A percentile compares a stretch with the other conserved stretches of the same genome.
phyloP scores from a whole-genome alignment of 2,797 vertebrate genomes.

The Gymnopithys bicolor region DNA sequence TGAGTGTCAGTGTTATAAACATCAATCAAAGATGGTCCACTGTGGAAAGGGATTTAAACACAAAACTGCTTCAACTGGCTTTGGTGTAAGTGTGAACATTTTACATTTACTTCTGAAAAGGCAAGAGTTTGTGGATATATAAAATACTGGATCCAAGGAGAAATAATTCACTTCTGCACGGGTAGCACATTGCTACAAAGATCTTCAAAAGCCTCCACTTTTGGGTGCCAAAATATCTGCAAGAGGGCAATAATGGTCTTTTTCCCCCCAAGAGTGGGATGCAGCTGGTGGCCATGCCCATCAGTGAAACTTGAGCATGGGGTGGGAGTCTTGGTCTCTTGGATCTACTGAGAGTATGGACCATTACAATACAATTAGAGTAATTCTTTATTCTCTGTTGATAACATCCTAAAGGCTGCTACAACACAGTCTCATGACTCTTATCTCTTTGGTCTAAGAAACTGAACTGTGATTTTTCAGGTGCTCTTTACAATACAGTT shows the following conservation, averaged over 20 bases:
- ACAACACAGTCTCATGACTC: neutral
- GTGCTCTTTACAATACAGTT: neutral
- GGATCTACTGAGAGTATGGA: neutral
- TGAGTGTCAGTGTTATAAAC: neutral
- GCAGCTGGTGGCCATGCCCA: neutral
- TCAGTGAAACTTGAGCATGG: neutral
- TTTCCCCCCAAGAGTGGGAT: neutral
- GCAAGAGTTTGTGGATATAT: neutral
- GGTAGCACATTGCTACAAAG: neutral
- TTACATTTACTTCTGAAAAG: neutral
- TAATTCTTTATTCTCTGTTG: neutral
- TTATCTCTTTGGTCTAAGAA: neutral
- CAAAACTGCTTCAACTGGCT: neutral
- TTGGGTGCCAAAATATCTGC: neutral
- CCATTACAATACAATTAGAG: neutral
- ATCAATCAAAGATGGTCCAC: neutral
- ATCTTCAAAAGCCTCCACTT: neutral
- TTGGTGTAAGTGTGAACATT: neutral
- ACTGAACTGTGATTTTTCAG: neutral
- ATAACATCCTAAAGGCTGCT: neutral
- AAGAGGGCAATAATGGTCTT: neutral
- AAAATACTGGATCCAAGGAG: neutral
- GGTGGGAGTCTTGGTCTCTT: neutral
- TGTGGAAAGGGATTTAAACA: neutral
- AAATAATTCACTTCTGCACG: neutral